Evolutionary conservation across 2,797 vertebrate species (phyloP).

Genomic region (Liparis tanakae): DNA sequence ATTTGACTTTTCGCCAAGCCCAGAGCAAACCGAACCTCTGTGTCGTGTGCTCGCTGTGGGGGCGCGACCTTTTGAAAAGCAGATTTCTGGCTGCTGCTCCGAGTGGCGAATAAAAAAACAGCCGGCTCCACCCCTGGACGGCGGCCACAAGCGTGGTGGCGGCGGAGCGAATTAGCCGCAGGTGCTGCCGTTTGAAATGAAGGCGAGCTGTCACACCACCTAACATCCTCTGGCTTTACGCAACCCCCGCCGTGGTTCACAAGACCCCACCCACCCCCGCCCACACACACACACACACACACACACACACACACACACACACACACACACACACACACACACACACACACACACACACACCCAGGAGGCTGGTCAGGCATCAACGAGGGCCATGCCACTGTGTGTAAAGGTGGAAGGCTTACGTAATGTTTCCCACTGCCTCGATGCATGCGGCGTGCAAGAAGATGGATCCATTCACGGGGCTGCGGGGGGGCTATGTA

Average conservation of each 20-base stretch:
- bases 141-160: conserved; percentile 6
- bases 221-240: conserved; percentile 16
- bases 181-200: conserved; percentile 39
- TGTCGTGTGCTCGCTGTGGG: conserved; percentile 37
- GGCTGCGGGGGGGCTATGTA: too few species aligned
- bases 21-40: conserved; percentile 17
- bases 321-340: too few species aligned
- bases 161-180: conserved; percentile 38
- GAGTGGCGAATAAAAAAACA: conserved; percentile 12
- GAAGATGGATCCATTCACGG: too few species aligned
- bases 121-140: conserved; percentile 39
- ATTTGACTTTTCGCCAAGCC: conserved; percentile 20
- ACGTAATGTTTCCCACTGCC: conserved; percentile 19
- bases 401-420: conserved; percentile 14
- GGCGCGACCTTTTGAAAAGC: conserved; percentile 55
- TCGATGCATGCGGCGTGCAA: neutral
- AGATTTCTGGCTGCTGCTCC: conserved; percentile 19
- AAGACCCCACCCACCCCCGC: neutral
- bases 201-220: conserved; percentile 47
- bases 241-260: conserved; percentile 18
- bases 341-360: too few species aligned
- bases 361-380: conserved; percentile 24
- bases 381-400: neutral
- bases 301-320: too few species aligned
- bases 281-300: too few species aligned